Conservation (phyloP, 2,797 vertebrate genomes). For the Poeciliopsis infans region DNA sequence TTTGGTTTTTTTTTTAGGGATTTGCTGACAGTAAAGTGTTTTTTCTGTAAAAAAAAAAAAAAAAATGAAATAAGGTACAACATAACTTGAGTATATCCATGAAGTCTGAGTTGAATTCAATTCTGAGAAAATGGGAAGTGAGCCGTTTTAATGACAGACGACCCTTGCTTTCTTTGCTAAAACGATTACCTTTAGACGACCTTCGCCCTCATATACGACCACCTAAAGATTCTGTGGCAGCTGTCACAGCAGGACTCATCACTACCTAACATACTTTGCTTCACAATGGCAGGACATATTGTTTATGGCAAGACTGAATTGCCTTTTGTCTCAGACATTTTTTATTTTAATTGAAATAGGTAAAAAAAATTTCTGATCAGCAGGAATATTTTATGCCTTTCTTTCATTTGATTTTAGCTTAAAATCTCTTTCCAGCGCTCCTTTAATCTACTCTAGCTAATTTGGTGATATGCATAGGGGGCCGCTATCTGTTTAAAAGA, state of each 20-base stretch:
- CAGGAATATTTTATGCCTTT: not conserved
- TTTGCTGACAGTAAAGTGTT: constrained; percentile 54
- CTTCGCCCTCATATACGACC: too few relatives aligned
- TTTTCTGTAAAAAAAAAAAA: constrained; percentile 11
- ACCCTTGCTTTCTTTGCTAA: too few relatives aligned
- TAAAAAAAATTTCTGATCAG: not conserved
- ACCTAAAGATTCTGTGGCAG: too few relatives aligned
- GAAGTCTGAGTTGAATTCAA: too few relatives aligned
- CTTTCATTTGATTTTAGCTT: not conserved
- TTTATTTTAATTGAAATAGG: not conserved
- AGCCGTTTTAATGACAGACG: too few relatives aligned
- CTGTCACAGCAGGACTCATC: not conserved
- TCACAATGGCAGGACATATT: constrained; percentile 31
- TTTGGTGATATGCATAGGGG: not conserved
- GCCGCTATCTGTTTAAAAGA: not conserved
- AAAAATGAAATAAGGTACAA: too few relatives aligned
- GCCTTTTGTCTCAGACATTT: constrained; percentile 28
- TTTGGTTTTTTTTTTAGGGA: constrained; percentile 57
- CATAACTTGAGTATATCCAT: too few relatives aligned
- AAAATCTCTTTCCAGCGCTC: not conserved
- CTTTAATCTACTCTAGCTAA: not conserved
- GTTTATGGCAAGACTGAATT: constrained; percentile 20
- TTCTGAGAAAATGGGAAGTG: too few relatives aligned
- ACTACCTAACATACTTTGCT: constrained; percentile 13
- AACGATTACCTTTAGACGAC: too few relatives aligned